Conservation (phyloP, 2,113 vertebrate genomes). For the Colistium nudipinnis region DNA sequence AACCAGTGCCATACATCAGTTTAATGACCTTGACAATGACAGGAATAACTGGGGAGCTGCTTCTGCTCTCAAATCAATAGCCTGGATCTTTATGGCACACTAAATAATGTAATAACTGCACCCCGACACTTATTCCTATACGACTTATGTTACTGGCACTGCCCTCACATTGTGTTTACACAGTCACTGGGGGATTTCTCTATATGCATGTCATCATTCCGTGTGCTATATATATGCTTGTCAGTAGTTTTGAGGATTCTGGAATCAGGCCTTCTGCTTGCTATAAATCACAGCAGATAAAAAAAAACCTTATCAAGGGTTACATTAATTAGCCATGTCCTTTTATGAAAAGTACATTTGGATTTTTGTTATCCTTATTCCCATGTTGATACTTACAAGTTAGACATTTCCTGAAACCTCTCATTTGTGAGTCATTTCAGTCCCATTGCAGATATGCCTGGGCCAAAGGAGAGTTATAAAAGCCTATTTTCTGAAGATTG, state of each 20-base stretch:
- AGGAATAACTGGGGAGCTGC: constrained; percentile 77
- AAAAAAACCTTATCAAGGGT: not conserved
- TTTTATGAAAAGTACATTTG: not conserved
- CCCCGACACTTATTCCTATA: constrained; percentile 75
- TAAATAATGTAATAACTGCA: constrained; percentile 81
- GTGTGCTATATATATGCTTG: constrained; percentile 27
- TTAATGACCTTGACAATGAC: constrained; percentile 80
- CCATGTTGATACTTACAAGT: not conserved
- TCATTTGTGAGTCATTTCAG: not conserved
- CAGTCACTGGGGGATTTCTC: constrained; percentile 66
- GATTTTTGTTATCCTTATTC: not conserved
- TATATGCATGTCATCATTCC: constrained; percentile 57
- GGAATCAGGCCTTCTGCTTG: not conserved
- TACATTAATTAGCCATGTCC: not conserved
- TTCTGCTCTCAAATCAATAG: constrained; percentile 82
- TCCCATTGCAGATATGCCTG: not conserved
- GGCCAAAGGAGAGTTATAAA: constrained; percentile 7
- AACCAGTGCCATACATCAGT: constrained; percentile 73
- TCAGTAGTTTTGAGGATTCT: not conserved
- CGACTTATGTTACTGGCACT: constrained; percentile 65
- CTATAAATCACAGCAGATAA: not conserved
- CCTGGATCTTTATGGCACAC: constrained; percentile 73
- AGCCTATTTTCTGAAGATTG: too few species aligned
- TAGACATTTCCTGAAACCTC: not conserved
- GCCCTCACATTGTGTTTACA: constrained; percentile 78